Base-by-base conservation (phyloP, 2,888 invertebrate genomes). In the Kryphioiulus occultus region DNA sequence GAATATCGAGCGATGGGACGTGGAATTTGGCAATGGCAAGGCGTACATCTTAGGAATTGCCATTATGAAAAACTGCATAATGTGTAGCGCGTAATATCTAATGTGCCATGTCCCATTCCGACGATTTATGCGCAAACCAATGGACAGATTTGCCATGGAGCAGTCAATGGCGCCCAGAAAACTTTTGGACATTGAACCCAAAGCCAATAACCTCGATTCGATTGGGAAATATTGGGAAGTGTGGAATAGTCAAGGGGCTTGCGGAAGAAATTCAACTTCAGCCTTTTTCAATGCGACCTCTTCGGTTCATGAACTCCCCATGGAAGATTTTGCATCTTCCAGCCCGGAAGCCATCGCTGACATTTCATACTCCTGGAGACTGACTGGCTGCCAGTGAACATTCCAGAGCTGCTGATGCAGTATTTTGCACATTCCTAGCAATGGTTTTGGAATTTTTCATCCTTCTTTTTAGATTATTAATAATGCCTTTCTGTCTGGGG, bases 171-270 rank as follows among this genome's bases (percentile, higher is more conserved):
- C 22, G 22, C 22, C 78, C 78, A 15, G 30, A 15, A 22, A 78
- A 78, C 78, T 78, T 78, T 78, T 78, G 78, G 78, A 78, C 78
- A 78, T 78, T 78, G 78, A 78, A 78, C 78, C 78, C 30, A 78
- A 78, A 78, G 78, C 78, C 78, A 78, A 78, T 78, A 78, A 78
- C 78, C 78, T 78, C 78, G 78, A 68, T 68, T 22, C 68, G 26
- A 30, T 78, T 30, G 22, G 78, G 78, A 78, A 78, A 78, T 78
- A 78, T 78, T 78, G 78, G 68, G 26, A 68, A 68, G 68, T 68
- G 68, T 22, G n/a, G n/a, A 5, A 26, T 4, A 26, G 22, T 26
- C 22, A 68, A 68, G 68, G 68, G 68, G 22, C 10, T 68, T 68
- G 26, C 22, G 26, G 68, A 68, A 78, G 78, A 78, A 26, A 78